Evolutionary conservation across 2,888 invertebrate species (phyloP), one percentile per base, ranked within the genome.

Genomic region (Eudasyphora cyanicolor): DNA sequence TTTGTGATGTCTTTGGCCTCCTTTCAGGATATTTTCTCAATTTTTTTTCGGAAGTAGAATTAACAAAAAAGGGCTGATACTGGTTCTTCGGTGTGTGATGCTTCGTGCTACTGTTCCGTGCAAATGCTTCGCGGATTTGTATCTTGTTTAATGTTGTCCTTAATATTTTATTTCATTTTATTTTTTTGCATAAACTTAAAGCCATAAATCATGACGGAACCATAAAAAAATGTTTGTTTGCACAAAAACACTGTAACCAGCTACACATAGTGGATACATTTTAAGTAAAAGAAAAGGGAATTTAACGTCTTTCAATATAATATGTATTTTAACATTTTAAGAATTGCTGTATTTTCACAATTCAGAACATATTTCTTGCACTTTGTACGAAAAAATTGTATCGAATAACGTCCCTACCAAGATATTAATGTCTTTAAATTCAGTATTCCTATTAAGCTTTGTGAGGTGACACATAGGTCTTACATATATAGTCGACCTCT

Each of bases 1-100:
- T 73, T 57, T 35, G 54, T 32, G 14, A 17, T 51, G 69, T 27
- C 14, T 21, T 69, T 69, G 69, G 17, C 51, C 51, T 51, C 51
- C 19, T 62, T 62, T 62, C 62, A 32, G 7, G 32, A 62, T 17
- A 14, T 62, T n/a, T 17, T n/a, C n/a, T n/a, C n/a, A n/a, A n/a
- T n/a, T n/a, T 32, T 62, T 57, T 27, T 57, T 57, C 2, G 17
- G 5, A 62, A n/a, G 29, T 1, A 19, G 29, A 62, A 32, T 17
- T 57, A 27, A 57, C 57, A 14, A 57, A 57, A 27, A 57, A 57
- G 10, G 57, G 57, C 57, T 57, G 27, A 62, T 62, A 17, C 19
- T 57, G 19, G 12, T 62, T 32, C n/a, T n/a, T n/a, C n/a, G n/a
- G n/a, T 35, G 14, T 32, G 29, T 62, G 29, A 10, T 21, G 24